Conservation (phyloP, 2,888 invertebrate genomes). For the Camponotus fellah region DNA sequence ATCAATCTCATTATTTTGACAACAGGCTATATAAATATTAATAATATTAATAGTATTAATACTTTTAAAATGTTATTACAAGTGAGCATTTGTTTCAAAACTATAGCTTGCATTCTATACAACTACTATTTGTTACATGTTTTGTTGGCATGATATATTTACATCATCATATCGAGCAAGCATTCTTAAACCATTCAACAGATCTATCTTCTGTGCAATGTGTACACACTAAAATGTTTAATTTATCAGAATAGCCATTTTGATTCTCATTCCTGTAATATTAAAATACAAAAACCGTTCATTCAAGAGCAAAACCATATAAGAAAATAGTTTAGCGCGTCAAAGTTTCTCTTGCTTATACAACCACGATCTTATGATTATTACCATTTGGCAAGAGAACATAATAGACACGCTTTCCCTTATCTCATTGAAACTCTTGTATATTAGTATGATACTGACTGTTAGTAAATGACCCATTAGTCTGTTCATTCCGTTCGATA, state of each 20-base stretch:
- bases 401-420: slow-evolving; percentile 85
- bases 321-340: slow-evolving; percentile 71
- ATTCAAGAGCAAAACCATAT: slow-evolving; percentile 56
- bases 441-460: slow-evolving; percentile 83
- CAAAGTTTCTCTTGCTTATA: slow-evolving; percentile 76
- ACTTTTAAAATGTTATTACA: slow-evolving; percentile 53
- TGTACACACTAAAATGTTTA: slow-evolving; percentile 40
- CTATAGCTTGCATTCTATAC: slow-evolving; percentile 60
- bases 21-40: slow-evolving; percentile 42
- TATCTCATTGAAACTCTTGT: slow-evolving; percentile 85
- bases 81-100: slow-evolving; percentile 64
- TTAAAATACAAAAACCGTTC: slow-evolving; percentile 72
- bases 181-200: slow-evolving; percentile 59
- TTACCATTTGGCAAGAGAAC: slow-evolving; percentile 85
- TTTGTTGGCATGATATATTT: slow-evolving; percentile 68
- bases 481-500: slow-evolving; percentile 80
- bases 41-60: slow-evolving; percentile 33
- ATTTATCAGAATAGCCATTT: slow-evolving; percentile 65
- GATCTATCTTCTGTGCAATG: slow-evolving; percentile 48
- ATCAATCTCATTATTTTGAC: slow-evolving; percentile 7
- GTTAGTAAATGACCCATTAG: slow-evolving; percentile 76
- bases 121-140: slow-evolving; percentile 61
- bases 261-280: slow-evolving; percentile 60
- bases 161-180: slow-evolving; percentile 47
- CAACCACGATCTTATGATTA: slow-evolving; percentile 85